Evolutionary conservation across 64 coral and sea anemone genomes (phyloP).

Genomic region (Montipora efflorescens): DNA sequence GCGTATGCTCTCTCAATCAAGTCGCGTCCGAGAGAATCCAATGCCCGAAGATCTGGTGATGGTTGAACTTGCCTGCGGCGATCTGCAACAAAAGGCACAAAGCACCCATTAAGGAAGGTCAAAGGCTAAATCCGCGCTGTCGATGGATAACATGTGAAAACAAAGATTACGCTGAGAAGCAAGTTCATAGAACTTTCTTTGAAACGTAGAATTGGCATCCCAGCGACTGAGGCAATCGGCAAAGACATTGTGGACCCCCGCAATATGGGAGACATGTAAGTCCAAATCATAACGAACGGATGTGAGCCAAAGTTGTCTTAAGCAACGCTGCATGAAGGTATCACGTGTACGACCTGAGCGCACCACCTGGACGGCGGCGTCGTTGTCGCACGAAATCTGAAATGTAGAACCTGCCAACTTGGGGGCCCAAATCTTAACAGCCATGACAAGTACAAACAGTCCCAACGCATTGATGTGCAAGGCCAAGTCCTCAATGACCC

Average conservation of each 20-base stretch:
- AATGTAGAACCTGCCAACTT: neutral
- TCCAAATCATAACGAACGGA: constrained; percentile 38
- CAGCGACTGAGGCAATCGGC: constrained; percentile 60
- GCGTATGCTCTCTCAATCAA: constrained; percentile 1
- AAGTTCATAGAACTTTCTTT: constrained; percentile 12
- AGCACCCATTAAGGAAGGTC: constrained; percentile 5
- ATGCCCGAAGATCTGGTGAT: neutral
- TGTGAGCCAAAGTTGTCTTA: constrained; percentile 50
- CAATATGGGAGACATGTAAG: constrained; percentile 28
- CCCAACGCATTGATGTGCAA: constrained; percentile 30
- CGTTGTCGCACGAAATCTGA: constrained; percentile 52
- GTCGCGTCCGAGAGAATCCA: constrained; percentile 3
- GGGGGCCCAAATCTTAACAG: constrained; percentile 12
- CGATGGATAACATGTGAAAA: constrained; percentile 10
- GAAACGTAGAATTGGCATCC: neutral
- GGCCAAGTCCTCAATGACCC: neutral
- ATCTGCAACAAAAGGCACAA: constrained; percentile 1
- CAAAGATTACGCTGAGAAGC: neutral
- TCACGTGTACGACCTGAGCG: constrained; percentile 21
- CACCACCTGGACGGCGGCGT: constrained; percentile 9
- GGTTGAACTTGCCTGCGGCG: neutral
- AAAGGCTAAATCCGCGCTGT: constrained; percentile 16
- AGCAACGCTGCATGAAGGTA: constrained; percentile 43
- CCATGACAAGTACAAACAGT: neutral
- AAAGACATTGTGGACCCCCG: constrained; percentile 36